Conservation (phyloP, 2,113 vertebrate genomes). For the Thinocorus orbignyianus region DNA sequence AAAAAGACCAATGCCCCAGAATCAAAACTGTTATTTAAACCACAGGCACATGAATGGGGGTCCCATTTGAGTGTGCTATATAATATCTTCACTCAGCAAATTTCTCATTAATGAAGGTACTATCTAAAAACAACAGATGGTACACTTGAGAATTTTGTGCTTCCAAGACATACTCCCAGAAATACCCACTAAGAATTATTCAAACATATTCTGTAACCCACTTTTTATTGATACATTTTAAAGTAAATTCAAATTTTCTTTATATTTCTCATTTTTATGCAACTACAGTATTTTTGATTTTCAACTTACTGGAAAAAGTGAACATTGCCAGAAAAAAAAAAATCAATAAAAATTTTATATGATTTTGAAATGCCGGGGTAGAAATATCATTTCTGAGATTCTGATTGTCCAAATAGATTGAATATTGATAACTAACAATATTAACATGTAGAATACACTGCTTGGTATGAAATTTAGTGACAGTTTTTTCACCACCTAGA, state of each 20-base stretch:
- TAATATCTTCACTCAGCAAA: neutral
- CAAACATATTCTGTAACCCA: neutral
- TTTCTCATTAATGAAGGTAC: neutral
- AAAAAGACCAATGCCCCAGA: neutral
- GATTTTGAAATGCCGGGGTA: neutral
- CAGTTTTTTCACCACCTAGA: neutral
- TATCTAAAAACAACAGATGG: neutral
- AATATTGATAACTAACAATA: neutral
- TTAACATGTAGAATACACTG: neutral
- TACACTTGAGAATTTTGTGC: neutral
- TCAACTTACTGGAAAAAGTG: neutral
- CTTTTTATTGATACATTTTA: neutral
- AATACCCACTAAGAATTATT: neutral
- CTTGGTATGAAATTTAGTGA: neutral
- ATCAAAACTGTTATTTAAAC: neutral
- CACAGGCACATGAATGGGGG: neutral
- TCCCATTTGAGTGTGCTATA: neutral
- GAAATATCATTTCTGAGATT: neutral
- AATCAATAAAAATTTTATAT: neutral
- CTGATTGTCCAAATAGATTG: neutral
- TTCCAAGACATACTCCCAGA: neutral
- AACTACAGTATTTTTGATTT: neutral
- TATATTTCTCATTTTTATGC: neutral
- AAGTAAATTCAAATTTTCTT: neutral
- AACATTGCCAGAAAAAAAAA: neutral